Percentiles rank a stretch among this genome's conserved stretches.
These are phyloP conservation scores for Empis stercorea DNA, from an alignment of 2,888 invertebrate species.

Conservation along the genomic window DNA sequence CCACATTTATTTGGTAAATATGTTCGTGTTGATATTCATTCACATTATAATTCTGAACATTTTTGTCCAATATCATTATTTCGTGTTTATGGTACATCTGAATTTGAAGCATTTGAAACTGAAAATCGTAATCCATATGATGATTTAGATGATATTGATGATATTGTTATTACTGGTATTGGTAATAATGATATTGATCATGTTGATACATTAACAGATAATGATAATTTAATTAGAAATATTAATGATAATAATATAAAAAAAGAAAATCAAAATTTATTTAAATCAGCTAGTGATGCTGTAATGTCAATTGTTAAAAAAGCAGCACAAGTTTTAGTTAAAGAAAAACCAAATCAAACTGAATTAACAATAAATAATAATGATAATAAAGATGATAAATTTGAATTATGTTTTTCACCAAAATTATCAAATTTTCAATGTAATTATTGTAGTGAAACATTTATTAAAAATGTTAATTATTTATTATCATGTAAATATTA, in stretches of 20 bases:
- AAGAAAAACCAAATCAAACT: slow-evolving; percentile 53
- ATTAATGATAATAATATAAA: slow-evolving; percentile 30
- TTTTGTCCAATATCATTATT: slow-evolving; percentile 96
- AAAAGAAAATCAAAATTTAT: slow-evolving; percentile 54
- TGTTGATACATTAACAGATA: too few relatives aligned
- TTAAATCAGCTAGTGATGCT: slow-evolving; percentile 79
- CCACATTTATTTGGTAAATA: slow-evolving; percentile 79
- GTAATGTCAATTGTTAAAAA: slow-evolving; percentile 87
- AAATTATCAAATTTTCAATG: slow-evolving; percentile 57
- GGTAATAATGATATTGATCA: background rate
- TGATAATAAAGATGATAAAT: slow-evolving; percentile 12
- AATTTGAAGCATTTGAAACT: slow-evolving; percentile 77
- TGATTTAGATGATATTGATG: slow-evolving; percentile 56
- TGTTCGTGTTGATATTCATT: slow-evolving; percentile 79
- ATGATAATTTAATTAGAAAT: too few relatives aligned
- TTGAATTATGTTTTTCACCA: slow-evolving; percentile 52
- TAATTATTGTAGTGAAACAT: slow-evolving; percentile 56
- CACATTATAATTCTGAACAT: slow-evolving; percentile 93
- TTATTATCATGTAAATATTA: slow-evolving; percentile 56
- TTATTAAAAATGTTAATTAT: slow-evolving; percentile 59
- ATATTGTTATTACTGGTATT: slow-evolving; percentile 45
- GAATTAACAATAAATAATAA: slow-evolving; percentile 17
- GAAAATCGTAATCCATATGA: slow-evolving; percentile 57
- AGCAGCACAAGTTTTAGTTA: slow-evolving; percentile 73
- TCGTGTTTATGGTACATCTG: slow-evolving; percentile 84